These are phyloP conservation scores for Aphelinus certus DNA, from an alignment of 1,140 invertebrate species.

Conservation along the genomic window DNA sequence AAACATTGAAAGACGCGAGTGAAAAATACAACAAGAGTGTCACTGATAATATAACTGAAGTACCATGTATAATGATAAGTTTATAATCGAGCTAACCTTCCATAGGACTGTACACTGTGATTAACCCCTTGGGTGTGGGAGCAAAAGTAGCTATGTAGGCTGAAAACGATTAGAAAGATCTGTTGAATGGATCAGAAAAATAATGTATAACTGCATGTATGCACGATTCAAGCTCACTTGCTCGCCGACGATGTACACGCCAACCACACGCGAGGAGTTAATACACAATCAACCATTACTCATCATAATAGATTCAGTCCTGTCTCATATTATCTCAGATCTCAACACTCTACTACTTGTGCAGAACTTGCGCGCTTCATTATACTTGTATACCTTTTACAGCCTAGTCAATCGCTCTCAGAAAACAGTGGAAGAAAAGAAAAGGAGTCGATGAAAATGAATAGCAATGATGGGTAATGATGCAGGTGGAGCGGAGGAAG, in stretches of 20 bases:
- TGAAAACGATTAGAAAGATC: constrained; percentile 40
- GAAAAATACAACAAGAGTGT: constrained; percentile 25
- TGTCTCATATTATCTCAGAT: constrained; percentile 19
- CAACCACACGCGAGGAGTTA: constrained; percentile 43
- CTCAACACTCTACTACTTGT: too few species aligned
- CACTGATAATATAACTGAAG: constrained; percentile 30
- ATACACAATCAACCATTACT: constrained; percentile 37
- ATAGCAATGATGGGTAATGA: too few species aligned
- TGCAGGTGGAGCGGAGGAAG: too few species aligned
- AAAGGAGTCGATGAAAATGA: too few species aligned
- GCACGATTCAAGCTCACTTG: constrained; percentile 43
- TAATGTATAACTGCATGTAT: constrained; percentile 29
- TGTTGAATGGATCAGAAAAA: constrained; percentile 37
- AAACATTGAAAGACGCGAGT: neutral
- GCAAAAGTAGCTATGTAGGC: constrained; percentile 36
- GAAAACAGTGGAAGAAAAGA: too few species aligned
- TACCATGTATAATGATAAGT: constrained; percentile 35
- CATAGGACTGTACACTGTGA: constrained; percentile 32
- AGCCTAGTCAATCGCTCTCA: too few species aligned
- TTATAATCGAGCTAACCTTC: constrained; percentile 40
- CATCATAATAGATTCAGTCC: constrained; percentile 32
- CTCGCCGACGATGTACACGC: constrained; percentile 36
- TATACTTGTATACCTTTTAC: neutral
- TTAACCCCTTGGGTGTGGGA: constrained; percentile 43
- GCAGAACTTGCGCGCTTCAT: too few species aligned